Conservation (phyloP, 2,797 vertebrate genomes). For the Chloroceryle inda region DNA sequence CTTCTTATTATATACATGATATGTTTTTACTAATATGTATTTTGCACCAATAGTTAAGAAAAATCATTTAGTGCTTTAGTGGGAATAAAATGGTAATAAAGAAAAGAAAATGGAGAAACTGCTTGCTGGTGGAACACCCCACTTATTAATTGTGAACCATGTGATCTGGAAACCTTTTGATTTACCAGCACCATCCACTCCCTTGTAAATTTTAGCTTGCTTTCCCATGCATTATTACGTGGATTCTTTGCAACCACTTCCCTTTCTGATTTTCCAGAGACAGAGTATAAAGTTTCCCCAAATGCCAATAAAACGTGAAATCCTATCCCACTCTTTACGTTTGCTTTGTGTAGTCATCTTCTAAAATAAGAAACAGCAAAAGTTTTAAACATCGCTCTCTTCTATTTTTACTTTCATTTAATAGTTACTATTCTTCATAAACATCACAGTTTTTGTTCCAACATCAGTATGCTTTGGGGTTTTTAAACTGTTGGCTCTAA, state of each 20-base stretch:
- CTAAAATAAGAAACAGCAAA: slow-evolving; percentile 81
- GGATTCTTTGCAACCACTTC: slow-evolving; percentile 87
- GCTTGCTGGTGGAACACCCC: slow-evolving; percentile 67
- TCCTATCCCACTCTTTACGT: slow-evolving; percentile 77
- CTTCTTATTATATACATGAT: slow-evolving; percentile 50
- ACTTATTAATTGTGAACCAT: slow-evolving; percentile 78
- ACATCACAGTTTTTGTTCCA: slow-evolving; percentile 63
- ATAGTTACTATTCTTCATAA: slow-evolving; percentile 64
- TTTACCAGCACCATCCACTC: slow-evolving; percentile 79
- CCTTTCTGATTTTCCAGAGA: slow-evolving; percentile 87
- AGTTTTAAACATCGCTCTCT: slow-evolving; percentile 61
- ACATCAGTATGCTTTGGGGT: neutral
- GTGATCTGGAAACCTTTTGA: slow-evolving; percentile 78
- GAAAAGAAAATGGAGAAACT: slow-evolving; percentile 73
- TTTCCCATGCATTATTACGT: slow-evolving; percentile 85
- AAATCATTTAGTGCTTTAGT: slow-evolving; percentile 75
- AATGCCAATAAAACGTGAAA: slow-evolving; percentile 85
- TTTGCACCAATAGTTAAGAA: slow-evolving; percentile 63
- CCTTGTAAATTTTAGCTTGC: slow-evolving; percentile 84
- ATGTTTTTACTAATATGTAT: slow-evolving; percentile 67
- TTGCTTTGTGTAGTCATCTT: slow-evolving; percentile 82
- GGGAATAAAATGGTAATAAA: slow-evolving; percentile 75
- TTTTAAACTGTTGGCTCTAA: slow-evolving; percentile 25
- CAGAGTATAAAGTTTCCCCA: slow-evolving; percentile 84
- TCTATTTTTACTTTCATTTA: slow-evolving; percentile 80